phyloP scores from a whole-genome alignment of 2,797 vertebrate species.

The Gadopsis marmoratus region DNA sequence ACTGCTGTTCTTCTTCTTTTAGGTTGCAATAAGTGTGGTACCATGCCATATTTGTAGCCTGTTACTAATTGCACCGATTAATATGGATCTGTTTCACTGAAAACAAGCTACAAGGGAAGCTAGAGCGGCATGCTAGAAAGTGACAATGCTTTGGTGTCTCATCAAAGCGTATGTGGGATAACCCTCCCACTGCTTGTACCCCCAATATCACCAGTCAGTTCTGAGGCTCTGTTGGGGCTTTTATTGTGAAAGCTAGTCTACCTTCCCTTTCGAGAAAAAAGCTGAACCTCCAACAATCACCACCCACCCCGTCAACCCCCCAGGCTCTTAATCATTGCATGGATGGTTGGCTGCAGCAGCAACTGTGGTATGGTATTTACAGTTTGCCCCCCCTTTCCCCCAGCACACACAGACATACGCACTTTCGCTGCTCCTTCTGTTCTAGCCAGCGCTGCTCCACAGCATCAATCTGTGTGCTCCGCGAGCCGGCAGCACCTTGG shows the following conservation, averaged over 20 bases:
- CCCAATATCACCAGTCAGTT: conserved; percentile 13
- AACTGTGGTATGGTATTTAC: conserved; percentile 88
- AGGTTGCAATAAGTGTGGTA: background rate
- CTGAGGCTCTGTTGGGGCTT: conserved; percentile 51
- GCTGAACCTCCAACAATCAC: conserved; percentile 67
- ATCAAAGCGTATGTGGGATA: conserved; percentile 39
- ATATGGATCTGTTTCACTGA: background rate
- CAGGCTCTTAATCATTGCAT: conserved; percentile 80
- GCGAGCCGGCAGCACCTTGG: conserved; percentile 82
- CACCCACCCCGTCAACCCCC: conserved; percentile 68
- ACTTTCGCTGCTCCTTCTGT: conserved; percentile 60
- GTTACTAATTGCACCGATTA: background rate
- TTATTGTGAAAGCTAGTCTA: conserved; percentile 77
- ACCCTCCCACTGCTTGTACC: conserved; percentile 33
- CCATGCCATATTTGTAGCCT: conserved; percentile 5
- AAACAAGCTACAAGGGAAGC: conserved; percentile 10
- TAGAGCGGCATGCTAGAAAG: background rate
- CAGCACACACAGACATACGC: conserved; percentile 38
- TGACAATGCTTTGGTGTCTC: conserved; percentile 37
- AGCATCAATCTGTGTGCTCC: conserved; percentile 89
- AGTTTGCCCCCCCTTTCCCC: conserved; percentile 75
- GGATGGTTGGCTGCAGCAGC: conserved; percentile 91
- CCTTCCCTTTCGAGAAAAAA: conserved; percentile 74
- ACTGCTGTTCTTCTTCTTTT: background rate
- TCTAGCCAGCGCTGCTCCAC: conserved; percentile 77